These are phyloP conservation scores for Potamarius usumacintae DNA, from an alignment of 2,113 vertebrate species.

Conservation along the genomic window DNA sequence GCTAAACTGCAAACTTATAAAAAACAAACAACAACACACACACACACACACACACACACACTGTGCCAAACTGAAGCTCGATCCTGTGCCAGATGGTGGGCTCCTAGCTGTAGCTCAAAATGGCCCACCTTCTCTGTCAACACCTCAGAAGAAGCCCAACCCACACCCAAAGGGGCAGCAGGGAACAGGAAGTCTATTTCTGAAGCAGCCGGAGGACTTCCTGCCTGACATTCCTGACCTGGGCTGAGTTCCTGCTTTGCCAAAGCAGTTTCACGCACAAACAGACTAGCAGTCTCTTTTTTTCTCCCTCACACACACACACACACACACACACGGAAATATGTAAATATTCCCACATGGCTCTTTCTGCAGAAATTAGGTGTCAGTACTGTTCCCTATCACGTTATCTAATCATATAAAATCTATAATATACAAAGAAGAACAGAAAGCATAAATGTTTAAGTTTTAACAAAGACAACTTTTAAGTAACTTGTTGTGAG, in stretches of 20 bases:
- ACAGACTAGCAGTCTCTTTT: neutral
- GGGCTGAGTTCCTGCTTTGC: conserved; percentile 68
- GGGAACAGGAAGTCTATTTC: conserved; percentile 78
- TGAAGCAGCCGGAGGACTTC: conserved; percentile 69
- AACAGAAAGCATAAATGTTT: neutral
- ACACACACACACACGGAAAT: neutral
- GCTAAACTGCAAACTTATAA: neutral
- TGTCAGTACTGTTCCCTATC: neutral
- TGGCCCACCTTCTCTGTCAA: conserved; percentile 52
- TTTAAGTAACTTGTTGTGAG: neutral
- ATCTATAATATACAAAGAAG: neutral
- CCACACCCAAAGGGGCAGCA: conserved; percentile 59
- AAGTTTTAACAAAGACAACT: neutral
- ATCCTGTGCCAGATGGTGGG: neutral
- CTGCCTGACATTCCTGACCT: conserved; percentile 79
- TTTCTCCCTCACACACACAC: conserved; percentile 10
- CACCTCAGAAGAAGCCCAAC: conserved; percentile 57
- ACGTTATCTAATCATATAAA: neutral
- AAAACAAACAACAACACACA: neutral
- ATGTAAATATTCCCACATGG: neutral
- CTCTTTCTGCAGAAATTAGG: neutral
- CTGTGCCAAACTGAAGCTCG: neutral
- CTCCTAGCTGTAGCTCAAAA: conserved; percentile 21
- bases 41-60: neutral
- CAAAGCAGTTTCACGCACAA: conserved; percentile 39